Evolutionary conservation across 2,797 vertebrate genomes (phyloP).

Genomic region (Chelon labrosus): DNA sequence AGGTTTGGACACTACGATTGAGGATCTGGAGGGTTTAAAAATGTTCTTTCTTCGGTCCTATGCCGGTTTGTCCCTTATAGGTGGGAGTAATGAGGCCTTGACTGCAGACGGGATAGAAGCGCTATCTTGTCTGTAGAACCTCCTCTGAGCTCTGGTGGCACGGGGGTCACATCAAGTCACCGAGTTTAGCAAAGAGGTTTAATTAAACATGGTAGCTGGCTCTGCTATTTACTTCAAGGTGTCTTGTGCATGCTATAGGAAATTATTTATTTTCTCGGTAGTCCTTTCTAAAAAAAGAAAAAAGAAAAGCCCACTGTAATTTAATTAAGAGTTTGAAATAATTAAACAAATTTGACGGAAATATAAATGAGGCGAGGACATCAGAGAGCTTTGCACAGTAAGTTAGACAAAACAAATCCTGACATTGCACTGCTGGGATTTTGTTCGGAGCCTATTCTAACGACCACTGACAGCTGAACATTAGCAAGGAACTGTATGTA

Average conservation of each 20-base stretch:
- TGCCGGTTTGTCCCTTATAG: conserved; percentile 43
- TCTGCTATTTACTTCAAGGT: background rate
- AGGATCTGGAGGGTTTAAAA: conserved; percentile 65
- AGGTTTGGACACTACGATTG: conserved; percentile 61
- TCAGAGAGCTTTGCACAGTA: conserved; percentile 13
- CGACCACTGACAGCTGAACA: conserved; percentile 45
- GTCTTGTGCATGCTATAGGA: background rate
- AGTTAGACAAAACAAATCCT: conserved; percentile 44
- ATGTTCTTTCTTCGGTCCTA: conserved; percentile 51
- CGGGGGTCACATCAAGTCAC: conserved; percentile 35
- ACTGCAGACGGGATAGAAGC: conserved; percentile 20
- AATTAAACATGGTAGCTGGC: conserved; percentile 15
- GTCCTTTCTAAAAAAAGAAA: conserved; percentile 9
- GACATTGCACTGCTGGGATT: conserved; percentile 44
- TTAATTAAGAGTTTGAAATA: conserved; percentile 37
- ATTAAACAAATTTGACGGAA: conserved; percentile 35
- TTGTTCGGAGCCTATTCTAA: conserved; percentile 18
- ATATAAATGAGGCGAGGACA: conserved; percentile 23
- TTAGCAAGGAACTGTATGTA: conserved; percentile 46
- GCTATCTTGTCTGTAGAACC: conserved; percentile 30
- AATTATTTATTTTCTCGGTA: conserved; percentile 10
- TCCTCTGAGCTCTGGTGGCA: conserved; percentile 8
- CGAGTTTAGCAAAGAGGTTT: conserved; percentile 13
- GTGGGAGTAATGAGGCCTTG: conserved; percentile 54
- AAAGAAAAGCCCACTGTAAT: conserved; percentile 11